Conservation (phyloP, 1,140 invertebrate species). For the Phortica variegata region DNA sequence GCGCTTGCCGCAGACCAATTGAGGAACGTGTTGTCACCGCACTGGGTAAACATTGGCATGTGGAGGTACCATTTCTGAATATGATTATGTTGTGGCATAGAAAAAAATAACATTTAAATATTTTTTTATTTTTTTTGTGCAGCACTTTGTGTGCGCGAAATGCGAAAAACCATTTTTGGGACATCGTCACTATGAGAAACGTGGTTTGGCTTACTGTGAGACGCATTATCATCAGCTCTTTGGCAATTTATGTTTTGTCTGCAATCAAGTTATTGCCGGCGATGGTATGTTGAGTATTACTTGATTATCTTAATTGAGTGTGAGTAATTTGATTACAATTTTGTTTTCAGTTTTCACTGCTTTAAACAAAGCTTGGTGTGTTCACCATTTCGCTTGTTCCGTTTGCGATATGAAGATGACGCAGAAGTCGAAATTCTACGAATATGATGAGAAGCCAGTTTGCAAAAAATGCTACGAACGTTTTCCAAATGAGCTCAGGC, state of each 20-base stretch:
- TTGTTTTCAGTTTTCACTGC: constrained; percentile 89
- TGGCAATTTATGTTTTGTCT: constrained; percentile 97
- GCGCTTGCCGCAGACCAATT: constrained; percentile 93
- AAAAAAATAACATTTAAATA: background rate
- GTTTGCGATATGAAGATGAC: constrained; percentile 97
- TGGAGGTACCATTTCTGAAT: constrained; percentile 67
- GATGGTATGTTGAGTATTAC: constrained; percentile 75
- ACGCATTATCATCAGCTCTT: constrained; percentile 99
- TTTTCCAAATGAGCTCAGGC: constrained; percentile 91
- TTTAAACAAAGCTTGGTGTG: constrained; percentile 99
- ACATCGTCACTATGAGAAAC: constrained; percentile 98
- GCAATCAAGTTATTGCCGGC: constrained; percentile 96
- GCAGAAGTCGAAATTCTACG: constrained; percentile 99
- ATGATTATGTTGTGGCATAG: too few relatives aligned
- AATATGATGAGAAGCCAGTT: constrained; percentile 96
- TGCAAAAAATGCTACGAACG: constrained; percentile 99
- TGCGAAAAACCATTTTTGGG: constrained; percentile 99
- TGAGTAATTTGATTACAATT: background rate
- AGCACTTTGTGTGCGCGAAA: constrained; percentile 99
- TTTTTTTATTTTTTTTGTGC: constrained; percentile 14
- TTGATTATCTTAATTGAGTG: background rate
- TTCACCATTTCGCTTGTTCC: constrained; percentile 98
- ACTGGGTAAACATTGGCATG: constrained; percentile 99
- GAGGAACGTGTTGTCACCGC: constrained; percentile 96
- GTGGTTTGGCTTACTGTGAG: constrained; percentile 98